Evolutionary conservation across 2,888 invertebrate genomes (phyloP), one percentile per base, ranked within the genome.

Genomic region (Conomelus anceps): DNA sequence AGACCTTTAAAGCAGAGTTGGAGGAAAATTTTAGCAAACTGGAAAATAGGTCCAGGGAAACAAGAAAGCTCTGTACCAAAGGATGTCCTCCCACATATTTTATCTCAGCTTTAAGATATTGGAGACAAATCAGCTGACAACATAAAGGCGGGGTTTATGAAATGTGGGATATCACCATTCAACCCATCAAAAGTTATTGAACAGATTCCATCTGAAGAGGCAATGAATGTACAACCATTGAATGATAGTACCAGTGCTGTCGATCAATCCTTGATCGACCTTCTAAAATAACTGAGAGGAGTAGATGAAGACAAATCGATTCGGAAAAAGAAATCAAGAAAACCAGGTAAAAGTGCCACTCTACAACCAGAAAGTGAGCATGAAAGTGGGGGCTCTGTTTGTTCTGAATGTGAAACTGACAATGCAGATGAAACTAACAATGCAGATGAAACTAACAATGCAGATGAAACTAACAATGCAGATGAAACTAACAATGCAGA

Each of bases 1-100:
- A 85, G 90, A 9, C 91, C 92, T n/a, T 87, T 92, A 90, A 92
- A 92, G 90, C 89, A 87, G 23, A 89, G 86, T 41, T 92, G 92
- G 92, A 23, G 92, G 84, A 89, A 90, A 85, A 88, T 91, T 13
- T 85, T 91, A 24, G 89, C 29, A n/a, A 89, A 90, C n/a, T 91
- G 91, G 91, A 89, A 89, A 84, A 84, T 34, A 24, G 90, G 87
- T 22, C 26, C 87, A 23, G 85, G 88, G n/a, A 89, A 88, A 87
- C 41, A 88, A 7, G 88, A 89, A 86, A 17, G 88, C 11, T 23
- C 41, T 22, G 84, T 90, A n/a, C 89, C 89, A 22, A 91, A 91
- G 84, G 63, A 87, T 24, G 29, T 63, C 23, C 89, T 91, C 88
- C 90, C 89, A 23, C 4, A 24, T 41, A 22, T 89, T 13, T 87